These are phyloP conservation scores for Mustela erminea DNA, from an alignment of 2,797 vertebrate genomes.

Conservation along the genomic window DNA sequence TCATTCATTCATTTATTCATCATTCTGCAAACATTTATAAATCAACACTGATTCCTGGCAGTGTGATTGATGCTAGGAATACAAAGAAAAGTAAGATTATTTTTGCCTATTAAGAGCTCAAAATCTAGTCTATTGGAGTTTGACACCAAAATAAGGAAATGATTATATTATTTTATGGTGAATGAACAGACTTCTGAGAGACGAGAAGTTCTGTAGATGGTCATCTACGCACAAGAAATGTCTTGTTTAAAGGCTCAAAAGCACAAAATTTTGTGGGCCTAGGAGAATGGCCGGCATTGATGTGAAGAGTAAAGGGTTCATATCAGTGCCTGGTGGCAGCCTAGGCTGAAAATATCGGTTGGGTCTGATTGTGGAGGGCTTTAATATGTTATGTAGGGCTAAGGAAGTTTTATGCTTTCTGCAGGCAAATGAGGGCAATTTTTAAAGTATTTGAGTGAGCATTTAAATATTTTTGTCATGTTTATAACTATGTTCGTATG, in stretches of 20 bases:
- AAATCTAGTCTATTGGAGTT: not conserved
- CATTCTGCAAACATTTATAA: conserved; percentile 47
- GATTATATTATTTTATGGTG: not conserved
- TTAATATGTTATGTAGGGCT: not conserved
- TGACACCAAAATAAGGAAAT: not conserved
- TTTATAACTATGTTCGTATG: not conserved
- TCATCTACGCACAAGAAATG: conserved; percentile 36
- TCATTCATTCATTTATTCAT: not conserved
- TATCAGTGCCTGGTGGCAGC: not conserved
- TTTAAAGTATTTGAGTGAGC: conserved; percentile 23
- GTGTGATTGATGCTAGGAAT: not conserved
- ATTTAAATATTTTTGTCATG: conserved; percentile 54
- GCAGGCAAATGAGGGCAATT: not conserved
- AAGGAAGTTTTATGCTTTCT: conserved; percentile 7
- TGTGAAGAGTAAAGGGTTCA: not conserved
- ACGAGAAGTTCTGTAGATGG: conserved; percentile 12
- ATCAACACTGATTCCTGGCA: not conserved
- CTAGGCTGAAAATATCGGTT: not conserved
- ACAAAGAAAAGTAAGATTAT: not conserved
- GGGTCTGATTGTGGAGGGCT: not conserved
- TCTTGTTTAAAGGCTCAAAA: conserved; percentile 16
- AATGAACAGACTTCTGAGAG: conserved; percentile 14
- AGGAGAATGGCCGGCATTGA: not conserved
- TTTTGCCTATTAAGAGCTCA: conserved; percentile 30
- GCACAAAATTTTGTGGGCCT: not conserved